Conservation (phyloP, 2,113 vertebrate genomes). For the Strigops habroptila region DNA sequence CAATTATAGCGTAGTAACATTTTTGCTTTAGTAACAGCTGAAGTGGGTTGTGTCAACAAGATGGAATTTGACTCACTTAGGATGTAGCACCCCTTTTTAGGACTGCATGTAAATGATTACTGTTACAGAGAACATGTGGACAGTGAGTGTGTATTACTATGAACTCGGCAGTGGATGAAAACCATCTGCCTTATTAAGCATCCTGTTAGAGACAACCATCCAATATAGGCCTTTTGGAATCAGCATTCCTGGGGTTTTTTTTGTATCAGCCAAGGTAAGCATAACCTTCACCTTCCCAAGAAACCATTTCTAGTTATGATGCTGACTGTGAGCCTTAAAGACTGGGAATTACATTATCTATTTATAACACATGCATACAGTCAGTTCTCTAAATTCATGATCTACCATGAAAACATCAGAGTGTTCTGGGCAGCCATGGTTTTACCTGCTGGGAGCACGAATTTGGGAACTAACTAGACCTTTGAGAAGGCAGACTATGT, state of each 20-base stretch:
- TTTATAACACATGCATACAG: not conserved
- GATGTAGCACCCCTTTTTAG: conserved; percentile 9
- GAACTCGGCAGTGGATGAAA: not conserved
- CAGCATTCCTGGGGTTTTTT: not conserved
- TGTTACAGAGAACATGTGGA: conserved; percentile 20
- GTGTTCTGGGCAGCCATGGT: not conserved
- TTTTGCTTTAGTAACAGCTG: conserved; percentile 41
- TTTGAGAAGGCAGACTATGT: not conserved
- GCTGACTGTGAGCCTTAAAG: not conserved
- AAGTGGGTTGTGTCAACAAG: conserved; percentile 50
- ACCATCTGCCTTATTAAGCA: conserved; percentile 46
- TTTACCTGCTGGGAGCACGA: not conserved
- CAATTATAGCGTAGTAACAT: conserved; percentile 1
- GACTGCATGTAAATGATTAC: not conserved
- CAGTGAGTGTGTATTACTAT: not conserved
- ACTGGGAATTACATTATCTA: not conserved
- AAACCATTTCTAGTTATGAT: not conserved
- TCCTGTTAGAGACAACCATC: not conserved
- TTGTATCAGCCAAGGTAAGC: not conserved
- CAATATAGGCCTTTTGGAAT: not conserved
- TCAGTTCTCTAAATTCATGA: not conserved
- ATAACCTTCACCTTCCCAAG: not conserved
- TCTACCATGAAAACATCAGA: not conserved
- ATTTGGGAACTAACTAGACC: not conserved
- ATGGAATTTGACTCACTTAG: conserved; percentile 33